Conservation (phyloP, 2,113 vertebrate genomes). For the Serinus canaria region DNA sequence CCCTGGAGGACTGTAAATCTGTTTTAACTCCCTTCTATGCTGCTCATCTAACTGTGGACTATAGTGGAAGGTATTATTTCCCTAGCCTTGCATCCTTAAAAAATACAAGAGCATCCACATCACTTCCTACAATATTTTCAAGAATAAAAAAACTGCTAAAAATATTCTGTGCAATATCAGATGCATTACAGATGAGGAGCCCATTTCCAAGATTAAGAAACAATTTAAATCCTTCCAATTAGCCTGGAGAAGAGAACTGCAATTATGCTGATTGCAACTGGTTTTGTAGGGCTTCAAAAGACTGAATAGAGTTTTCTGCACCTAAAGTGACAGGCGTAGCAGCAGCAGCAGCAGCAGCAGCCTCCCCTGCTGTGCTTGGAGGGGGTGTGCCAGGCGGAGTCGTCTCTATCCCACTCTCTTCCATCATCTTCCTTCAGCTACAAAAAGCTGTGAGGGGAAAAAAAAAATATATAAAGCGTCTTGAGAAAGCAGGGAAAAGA, state of each 20-base stretch:
- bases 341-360: neutral
- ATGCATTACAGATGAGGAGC: neutral
- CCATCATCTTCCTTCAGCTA: constrained; percentile 89
- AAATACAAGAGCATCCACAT: neutral
- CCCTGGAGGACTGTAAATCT: neutral
- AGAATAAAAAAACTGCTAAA: neutral
- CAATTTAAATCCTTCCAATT: neutral
- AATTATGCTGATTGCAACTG: neutral
- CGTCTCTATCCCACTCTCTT: constrained; percentile 94
- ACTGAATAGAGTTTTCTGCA: constrained; percentile 8
- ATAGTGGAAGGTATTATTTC: neutral
- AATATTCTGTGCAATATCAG: neutral
- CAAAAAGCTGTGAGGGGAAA: neutral
- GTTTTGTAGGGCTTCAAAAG: neutral
- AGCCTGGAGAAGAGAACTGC: neutral
- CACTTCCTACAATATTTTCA: neutral
- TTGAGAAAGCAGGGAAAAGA: neutral
- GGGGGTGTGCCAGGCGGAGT: constrained; percentile 89
- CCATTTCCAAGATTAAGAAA: neutral
- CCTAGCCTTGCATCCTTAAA: neutral
- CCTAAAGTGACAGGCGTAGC: constrained; percentile 70
- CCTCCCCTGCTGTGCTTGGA: constrained; percentile 30
- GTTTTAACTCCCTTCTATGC: neutral
- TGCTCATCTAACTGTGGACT: neutral
- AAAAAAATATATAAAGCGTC: rapidly evolving